phyloP scores from a whole-genome alignment of 2,888 invertebrate genomes.

The Drosophila imparisetae region DNA sequence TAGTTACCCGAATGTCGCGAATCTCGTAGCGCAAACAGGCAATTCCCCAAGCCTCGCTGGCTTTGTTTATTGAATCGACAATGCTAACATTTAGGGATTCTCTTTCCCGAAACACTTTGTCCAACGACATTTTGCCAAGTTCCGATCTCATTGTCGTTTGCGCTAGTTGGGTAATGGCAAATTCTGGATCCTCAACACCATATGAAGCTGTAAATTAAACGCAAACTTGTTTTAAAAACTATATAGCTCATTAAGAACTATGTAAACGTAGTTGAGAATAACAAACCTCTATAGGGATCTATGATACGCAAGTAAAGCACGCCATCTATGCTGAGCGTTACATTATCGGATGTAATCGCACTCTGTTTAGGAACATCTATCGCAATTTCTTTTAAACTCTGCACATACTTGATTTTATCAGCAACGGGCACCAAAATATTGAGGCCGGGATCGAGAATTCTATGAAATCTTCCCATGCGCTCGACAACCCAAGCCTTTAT shows the following conservation, averaged over 20 bases:
- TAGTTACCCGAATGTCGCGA: slow-evolving; percentile 86
- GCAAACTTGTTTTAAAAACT: neutral
- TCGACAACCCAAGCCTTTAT: slow-evolving; percentile 96
- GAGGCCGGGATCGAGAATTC: slow-evolving; percentile 96
- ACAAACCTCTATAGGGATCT: slow-evolving; percentile 93
- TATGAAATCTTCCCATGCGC: slow-evolving; percentile 98
- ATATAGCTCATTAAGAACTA: neutral
- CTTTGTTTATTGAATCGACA: slow-evolving; percentile 98
- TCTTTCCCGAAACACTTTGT: slow-evolving; percentile 98
- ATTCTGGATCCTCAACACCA: slow-evolving; percentile 99
- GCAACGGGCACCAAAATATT: slow-evolving; percentile 96
- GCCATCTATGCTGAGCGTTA: slow-evolving; percentile 97
- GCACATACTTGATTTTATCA: slow-evolving; percentile 98
- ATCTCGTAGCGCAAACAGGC: slow-evolving; percentile 98
- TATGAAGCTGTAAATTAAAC: slow-evolving; percentile 89
- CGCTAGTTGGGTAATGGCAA: slow-evolving; percentile 99
- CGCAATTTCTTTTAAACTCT: slow-evolving; percentile 99
- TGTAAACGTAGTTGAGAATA: neutral
- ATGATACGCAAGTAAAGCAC: slow-evolving; percentile 97
- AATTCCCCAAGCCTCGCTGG: slow-evolving; percentile 99
- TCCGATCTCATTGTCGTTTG: slow-evolving; percentile 99
- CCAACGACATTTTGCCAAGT: slow-evolving; percentile 97
- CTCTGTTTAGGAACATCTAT: slow-evolving; percentile 99
- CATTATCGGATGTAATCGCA: slow-evolving; percentile 99
- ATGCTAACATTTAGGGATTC: slow-evolving; percentile 97